Percentiles rank a stretch among this genome's conserved stretches.
Conservation (phyloP, 2,113 vertebrate genomes). For the Odontophorus gujanensis region DNA sequence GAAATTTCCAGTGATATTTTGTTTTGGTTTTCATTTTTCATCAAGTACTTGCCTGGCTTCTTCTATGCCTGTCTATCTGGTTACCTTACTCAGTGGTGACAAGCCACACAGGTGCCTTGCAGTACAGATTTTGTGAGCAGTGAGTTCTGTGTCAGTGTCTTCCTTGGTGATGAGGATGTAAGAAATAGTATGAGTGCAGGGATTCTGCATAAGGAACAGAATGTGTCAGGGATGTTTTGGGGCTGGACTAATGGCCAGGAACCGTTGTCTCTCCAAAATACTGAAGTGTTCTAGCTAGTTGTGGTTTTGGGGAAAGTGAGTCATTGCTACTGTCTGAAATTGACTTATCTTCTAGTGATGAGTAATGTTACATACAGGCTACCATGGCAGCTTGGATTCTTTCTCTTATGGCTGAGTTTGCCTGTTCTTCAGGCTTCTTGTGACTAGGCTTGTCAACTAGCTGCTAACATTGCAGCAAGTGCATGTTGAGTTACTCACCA, state of each 20-base stretch:
- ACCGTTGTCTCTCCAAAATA: background rate
- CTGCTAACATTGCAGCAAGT: background rate
- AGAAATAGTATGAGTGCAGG: background rate
- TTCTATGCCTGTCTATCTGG: background rate
- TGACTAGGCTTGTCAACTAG: background rate
- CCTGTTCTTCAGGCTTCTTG: background rate
- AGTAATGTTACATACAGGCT: background rate
- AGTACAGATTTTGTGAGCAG: background rate
- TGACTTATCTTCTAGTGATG: background rate
- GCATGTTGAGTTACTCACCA: background rate
- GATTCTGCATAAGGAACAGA: background rate
- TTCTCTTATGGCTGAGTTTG: background rate
- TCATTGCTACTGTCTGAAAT: background rate
- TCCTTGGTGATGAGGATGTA: background rate
- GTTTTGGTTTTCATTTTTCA: background rate
- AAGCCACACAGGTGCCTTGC: background rate
- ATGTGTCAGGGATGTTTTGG: background rate
- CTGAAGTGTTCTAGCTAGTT: background rate
- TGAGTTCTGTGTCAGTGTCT: background rate
- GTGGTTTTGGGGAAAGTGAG: background rate
- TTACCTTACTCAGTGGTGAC: slow-evolving; percentile 19
- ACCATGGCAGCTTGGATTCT: background rate
- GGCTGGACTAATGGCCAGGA: background rate
- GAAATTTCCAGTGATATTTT: background rate
- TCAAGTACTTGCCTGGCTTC: background rate